Conservation (phyloP, 2,888 invertebrate species). For the Tipula helvola region DNA sequence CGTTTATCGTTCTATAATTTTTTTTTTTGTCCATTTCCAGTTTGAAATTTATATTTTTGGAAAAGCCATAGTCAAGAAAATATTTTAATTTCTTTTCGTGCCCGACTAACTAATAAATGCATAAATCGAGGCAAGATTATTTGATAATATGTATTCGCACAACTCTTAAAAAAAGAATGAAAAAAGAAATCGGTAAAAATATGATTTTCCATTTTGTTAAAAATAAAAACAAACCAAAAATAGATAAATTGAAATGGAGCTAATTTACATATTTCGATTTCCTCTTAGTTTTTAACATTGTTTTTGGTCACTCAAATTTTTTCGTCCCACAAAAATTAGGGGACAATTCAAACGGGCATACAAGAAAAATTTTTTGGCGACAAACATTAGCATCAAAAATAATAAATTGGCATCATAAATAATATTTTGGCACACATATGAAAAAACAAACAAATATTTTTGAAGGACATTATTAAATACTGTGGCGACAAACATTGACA, state of each 20-base stretch:
- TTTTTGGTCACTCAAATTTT: background rate
- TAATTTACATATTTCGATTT: background rate
- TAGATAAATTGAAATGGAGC: background rate
- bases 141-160: background rate
- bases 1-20: background rate
- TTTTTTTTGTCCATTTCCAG: background rate
- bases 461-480: too few species aligned
- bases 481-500: too few species aligned
- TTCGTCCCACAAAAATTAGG: background rate
- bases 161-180: background rate
- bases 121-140: background rate
- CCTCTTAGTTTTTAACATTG: background rate
- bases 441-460: too few species aligned
- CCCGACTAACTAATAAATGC: background rate
- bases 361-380: too few species aligned
- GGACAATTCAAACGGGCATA: too few species aligned
- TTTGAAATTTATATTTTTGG: too few species aligned
- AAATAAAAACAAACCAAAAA: background rate
- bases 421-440: too few species aligned
- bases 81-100: too few species aligned
- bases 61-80: too few species aligned
- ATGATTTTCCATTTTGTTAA: background rate
- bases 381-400: too few species aligned
- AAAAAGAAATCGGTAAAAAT: background rate
- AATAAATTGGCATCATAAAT: too few species aligned